Base-by-base conservation (phyloP, 2,888 invertebrate genomes). In the Cartodere bifasciata region DNA sequence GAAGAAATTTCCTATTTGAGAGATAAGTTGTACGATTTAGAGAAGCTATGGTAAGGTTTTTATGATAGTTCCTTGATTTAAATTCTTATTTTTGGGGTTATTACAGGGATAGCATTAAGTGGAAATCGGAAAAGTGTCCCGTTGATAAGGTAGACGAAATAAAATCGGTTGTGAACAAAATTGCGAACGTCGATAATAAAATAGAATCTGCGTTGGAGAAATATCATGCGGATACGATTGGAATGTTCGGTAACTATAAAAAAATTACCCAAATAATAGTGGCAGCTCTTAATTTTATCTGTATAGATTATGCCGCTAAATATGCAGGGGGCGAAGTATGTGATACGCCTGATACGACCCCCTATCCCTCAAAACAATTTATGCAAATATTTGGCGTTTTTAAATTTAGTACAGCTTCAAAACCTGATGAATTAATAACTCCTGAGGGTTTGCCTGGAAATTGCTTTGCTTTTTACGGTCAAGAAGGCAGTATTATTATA, bases 391-490 rank as follows among this genome's bases (percentile, higher is more conserved):
- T 36, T 16, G 36, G 36, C 16, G 9, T 36, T 4, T 26, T 33
- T 13, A 29, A 7, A 12, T 17, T 36, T 1, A 29, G 16, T 13
- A 25, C 21, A 13, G 22, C 22, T 2, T 36, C 36, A 4, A 17
- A 27, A n/a, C 32, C 36, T 3, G 21, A 16, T n/a, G 22, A 23
- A 9, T 20, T 36, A 2, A 29, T 36, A 3, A 26, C 16, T 13
- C 32, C 36, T 3, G 27, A 32, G 6, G 20, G 16, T 4, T 16
- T 26, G 7, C 36, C 36, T 13, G 36, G 32, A 22, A 26, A 36
- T 10, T 36, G 36, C 16, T 36, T 36, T 26, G 23, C 16, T 15
- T 36, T 36, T 33, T 26, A 36, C 10, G 36, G 36, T 11, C 12
- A 21, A 2, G 17, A 16, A n/a, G 36, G 17, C 2, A 25, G 24